A percentile compares a stretch with the other conserved stretches of the same genome.
Evolutionary conservation across 2,888 invertebrate species (phyloP).

Genomic region (Lepidocyrtoides sp.): DNA sequence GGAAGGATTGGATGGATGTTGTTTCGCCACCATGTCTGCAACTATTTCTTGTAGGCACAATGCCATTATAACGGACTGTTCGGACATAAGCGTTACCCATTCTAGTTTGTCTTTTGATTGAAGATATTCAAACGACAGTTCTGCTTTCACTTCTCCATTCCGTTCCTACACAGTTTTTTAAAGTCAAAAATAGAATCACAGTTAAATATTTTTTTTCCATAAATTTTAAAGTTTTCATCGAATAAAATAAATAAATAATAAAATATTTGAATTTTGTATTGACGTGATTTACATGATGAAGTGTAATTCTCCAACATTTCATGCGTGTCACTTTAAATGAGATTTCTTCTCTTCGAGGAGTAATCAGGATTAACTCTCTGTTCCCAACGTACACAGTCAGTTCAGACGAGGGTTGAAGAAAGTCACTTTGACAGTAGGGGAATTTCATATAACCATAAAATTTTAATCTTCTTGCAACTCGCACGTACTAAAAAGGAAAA

Average conservation of each 20-base stretch:
- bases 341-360: constrained; percentile 89
- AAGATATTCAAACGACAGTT: constrained; percentile 98
- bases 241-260: too few relatives aligned
- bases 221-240: too few relatives aligned
- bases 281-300: constrained; percentile 93
- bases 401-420: constrained; percentile 90
- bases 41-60: constrained; percentile 98
- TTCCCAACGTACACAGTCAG: constrained; percentile 94
- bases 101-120: constrained; percentile 96
- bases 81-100: constrained; percentile 97
- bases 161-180: constrained; percentile 74
- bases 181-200: constrained; percentile 86
- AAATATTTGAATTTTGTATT: too few relatives aligned
- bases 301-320: constrained; percentile 98
- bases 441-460: constrained; percentile 97
- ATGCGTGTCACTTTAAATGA: constrained; percentile 98
- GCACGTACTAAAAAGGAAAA: constrained; percentile 91
- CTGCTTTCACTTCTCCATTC: constrained; percentile 86
- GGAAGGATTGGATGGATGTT: constrained; percentile 87
- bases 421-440: constrained; percentile 92
- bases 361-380: constrained; percentile 92
- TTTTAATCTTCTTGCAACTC: constrained; percentile 92
- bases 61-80: constrained; percentile 98
- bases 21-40: constrained; percentile 94
- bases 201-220: too few relatives aligned